phyloP scores from a whole-genome alignment of 2,797 vertebrate genomes.

The Epinephelus awoara region DNA sequence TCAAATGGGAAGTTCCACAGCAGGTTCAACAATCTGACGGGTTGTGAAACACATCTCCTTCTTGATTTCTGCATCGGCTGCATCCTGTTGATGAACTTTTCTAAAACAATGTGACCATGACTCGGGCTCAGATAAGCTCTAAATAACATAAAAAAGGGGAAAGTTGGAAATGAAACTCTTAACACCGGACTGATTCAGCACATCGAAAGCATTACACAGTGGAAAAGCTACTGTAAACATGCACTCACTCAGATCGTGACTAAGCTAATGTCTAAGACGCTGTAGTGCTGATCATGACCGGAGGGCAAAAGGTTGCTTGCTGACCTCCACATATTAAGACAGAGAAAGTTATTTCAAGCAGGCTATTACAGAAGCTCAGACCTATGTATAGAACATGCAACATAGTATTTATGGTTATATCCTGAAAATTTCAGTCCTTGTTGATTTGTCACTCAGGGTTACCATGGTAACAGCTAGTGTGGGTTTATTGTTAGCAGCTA shows the following conservation, averaged over 20 bases:
- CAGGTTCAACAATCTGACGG: slow-evolving; percentile 46
- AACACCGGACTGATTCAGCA: slow-evolving; percentile 65
- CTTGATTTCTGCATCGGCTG: slow-evolving; percentile 74
- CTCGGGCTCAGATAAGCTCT: slow-evolving; percentile 35
- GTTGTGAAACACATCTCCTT: slow-evolving; percentile 69
- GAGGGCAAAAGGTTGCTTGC: slow-evolving; percentile 10
- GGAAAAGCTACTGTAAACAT: slow-evolving; percentile 62
- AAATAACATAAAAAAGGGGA: slow-evolving; percentile 57
- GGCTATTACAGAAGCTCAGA: not conserved
- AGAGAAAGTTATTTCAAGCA: slow-evolving; percentile 28
- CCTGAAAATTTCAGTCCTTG: not conserved
- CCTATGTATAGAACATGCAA: not conserved
- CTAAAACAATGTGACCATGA: slow-evolving; percentile 70
- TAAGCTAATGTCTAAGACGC: slow-evolving; percentile 43
- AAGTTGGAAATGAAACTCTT: slow-evolving; percentile 56
- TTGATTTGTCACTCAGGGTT: not conserved
- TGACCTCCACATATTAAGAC: slow-evolving; percentile 33
- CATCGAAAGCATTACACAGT: slow-evolving; percentile 71
- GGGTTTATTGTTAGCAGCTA: not conserved
- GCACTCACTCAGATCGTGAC: slow-evolving; percentile 61
- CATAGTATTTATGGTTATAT: not conserved
- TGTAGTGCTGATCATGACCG: not conserved
- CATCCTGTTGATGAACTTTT: slow-evolving; percentile 78
- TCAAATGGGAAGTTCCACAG: slow-evolving; percentile 64
- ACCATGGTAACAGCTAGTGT: not conserved